phyloP scores from a whole-genome alignment of 1,140 invertebrate species.

The Branchinecta lynchi region DNA sequence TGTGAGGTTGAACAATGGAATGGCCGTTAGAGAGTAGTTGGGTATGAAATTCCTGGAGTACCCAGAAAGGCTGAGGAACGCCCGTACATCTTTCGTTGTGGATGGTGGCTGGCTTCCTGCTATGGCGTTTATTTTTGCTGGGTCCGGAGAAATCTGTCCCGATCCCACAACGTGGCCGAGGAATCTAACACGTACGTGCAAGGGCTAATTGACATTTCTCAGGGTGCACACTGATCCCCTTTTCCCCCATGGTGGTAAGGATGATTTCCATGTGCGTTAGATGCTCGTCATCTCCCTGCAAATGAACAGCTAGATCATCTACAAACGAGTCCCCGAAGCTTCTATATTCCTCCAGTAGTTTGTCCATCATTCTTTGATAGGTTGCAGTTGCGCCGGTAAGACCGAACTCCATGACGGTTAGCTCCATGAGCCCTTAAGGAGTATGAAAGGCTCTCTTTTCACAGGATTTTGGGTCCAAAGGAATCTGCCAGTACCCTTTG shows the following conservation, averaged over 20 bases:
- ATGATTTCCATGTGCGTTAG: constrained; percentile 21
- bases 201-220: constrained; percentile 26
- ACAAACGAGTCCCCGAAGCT: constrained; percentile 33
- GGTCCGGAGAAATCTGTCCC: constrained; percentile 29
- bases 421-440: no score
- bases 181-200: constrained; percentile 26
- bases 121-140: constrained; percentile 29
- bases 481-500: no score
- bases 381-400: constrained; percentile 30
- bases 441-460: no score
- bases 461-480: no score
- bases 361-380: constrained; percentile 31
- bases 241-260: constrained; percentile 16
- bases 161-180: constrained; percentile 29
- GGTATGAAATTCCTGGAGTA: constrained; percentile 32
- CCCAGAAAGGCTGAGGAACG: constrained; percentile 30
- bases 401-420: constrained; percentile 28
- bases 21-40: constrained; percentile 28
- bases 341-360: constrained; percentile 24
- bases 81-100: constrained; percentile 27
- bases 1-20: constrained; percentile 30
- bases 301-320: constrained; percentile 39
- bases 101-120: constrained; percentile 25
- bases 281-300: constrained; percentile 26
- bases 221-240: constrained; percentile 25